Evolutionary conservation across 2,113 vertebrate species (phyloP).

Genomic region (Himantopus leucocephalus): DNA sequence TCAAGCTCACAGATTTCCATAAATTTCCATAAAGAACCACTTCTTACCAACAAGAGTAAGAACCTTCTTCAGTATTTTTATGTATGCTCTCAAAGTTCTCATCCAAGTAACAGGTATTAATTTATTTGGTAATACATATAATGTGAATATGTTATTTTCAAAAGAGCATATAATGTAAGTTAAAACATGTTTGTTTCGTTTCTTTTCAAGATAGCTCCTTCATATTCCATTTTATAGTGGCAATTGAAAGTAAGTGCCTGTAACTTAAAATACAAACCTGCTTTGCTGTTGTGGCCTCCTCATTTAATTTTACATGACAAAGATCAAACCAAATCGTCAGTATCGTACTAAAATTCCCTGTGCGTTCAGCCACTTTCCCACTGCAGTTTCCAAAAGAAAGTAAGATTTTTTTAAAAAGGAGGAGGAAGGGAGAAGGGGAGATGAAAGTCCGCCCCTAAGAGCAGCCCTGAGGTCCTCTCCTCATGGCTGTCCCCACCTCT

Average conservation of each 20-base stretch:
- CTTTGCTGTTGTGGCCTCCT: background rate
- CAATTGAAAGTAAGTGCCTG: background rate
- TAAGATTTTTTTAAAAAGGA: too few relatives aligned
- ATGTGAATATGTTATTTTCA: background rate
- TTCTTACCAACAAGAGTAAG: background rate
- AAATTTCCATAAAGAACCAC: background rate
- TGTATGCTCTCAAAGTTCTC: background rate
- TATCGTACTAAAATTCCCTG: background rate
- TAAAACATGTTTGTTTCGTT: background rate
- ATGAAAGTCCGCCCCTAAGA: background rate
- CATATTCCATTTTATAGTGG: background rate
- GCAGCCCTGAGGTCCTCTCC: background rate
- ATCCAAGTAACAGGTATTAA: background rate
- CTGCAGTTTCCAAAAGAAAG: background rate
- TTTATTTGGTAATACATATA: background rate
- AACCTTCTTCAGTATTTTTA: background rate
- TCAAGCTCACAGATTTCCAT: background rate
- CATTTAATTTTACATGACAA: background rate
- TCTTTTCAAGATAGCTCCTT: background rate
- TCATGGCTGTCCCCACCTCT: background rate
- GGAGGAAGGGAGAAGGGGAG: background rate
- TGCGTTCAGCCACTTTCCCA: background rate
- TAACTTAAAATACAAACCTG: background rate
- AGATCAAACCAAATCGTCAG: background rate
- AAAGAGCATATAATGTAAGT: background rate